A percentile compares a stretch with the other conserved stretches of the same genome.
Evolutionary conservation across 2,797 vertebrate species (phyloP).

Genomic region (Parauchenoglanis punctatus): DNA sequence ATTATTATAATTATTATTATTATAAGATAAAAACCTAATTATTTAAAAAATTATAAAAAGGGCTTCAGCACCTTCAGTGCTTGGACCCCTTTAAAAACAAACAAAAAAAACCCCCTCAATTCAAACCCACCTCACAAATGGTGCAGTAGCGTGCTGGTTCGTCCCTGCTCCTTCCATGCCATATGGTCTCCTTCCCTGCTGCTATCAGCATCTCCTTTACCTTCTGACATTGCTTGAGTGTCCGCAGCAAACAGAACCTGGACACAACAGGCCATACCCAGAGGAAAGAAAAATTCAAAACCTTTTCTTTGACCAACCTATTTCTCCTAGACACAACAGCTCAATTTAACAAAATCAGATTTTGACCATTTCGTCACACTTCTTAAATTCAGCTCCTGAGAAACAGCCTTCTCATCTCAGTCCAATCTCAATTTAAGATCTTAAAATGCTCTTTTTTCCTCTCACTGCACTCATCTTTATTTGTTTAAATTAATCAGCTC

Average conservation of each 20-base stretch:
- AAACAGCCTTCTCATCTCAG: too few species aligned
- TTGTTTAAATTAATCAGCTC: too few species aligned
- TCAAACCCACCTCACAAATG: conserved; percentile 87
- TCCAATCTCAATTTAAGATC: too few species aligned
- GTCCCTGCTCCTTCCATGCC: conserved; percentile 89
- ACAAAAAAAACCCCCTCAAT: background rate
- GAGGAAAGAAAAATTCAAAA: too few species aligned
- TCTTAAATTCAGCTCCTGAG: too few species aligned
- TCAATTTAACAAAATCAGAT: too few species aligned
- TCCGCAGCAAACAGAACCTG: conserved; percentile 94
- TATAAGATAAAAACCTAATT: background rate
- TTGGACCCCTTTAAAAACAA: background rate
- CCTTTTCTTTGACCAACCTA: too few species aligned
- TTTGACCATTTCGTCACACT: too few species aligned
- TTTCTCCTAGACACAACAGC: too few species aligned
- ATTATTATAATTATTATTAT: too few species aligned
- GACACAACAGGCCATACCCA: conserved; percentile 4
- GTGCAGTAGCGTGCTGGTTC: conserved; percentile 96
- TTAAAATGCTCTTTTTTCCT: too few species aligned
- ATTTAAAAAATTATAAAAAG: background rate
- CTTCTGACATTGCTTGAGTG: conserved; percentile 93
- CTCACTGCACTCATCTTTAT: too few species aligned
- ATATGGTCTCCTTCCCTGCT: conserved; percentile 89
- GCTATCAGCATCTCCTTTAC: conserved; percentile 88
- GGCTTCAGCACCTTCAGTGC: background rate